Evolutionary conservation across 2,113 vertebrate species (phyloP).

Genomic region (Indicator maculatus): DNA sequence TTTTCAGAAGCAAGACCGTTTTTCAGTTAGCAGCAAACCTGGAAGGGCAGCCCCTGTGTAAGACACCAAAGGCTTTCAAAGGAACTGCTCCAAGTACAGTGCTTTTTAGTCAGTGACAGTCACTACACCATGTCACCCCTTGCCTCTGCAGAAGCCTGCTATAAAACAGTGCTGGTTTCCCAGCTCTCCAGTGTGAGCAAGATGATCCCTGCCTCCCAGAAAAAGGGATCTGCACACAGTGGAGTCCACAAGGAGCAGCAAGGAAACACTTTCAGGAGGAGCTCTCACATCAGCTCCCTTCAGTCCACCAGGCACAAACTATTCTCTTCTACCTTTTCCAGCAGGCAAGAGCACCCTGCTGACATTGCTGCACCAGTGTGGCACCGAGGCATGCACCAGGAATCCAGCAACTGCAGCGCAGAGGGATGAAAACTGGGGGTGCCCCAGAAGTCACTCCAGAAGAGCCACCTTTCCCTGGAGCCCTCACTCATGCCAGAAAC

Average conservation of each 20-base stretch:
- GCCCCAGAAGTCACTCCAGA: rapidly evolving
- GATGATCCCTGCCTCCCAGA: rapidly evolving
- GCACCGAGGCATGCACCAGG: neutral
- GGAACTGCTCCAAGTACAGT: rapidly evolving
- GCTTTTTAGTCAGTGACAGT: neutral
- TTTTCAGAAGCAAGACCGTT: neutral
- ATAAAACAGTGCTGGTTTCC: rapidly evolving
- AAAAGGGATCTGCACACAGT: no score
- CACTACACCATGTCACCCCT: rapidly evolving
- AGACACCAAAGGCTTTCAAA: neutral
- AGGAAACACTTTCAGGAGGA: neutral
- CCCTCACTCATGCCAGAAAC: rapidly evolving
- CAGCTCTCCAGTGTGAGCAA: rapidly evolving
- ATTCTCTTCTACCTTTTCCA: neutral
- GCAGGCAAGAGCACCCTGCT: rapidly evolving
- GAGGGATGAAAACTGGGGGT: rapidly evolving
- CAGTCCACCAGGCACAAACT: neutral
- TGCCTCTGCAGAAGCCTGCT: rapidly evolving
- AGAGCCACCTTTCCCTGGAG: rapidly evolving
- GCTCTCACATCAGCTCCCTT: neutral
- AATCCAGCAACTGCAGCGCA: rapidly evolving
- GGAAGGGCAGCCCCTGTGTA: neutral
- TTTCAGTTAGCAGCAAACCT: neutral
- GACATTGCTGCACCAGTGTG: rapidly evolving
- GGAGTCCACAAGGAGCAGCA: rapidly evolving